A percentile compares a stretch with the other conserved stretches of the same genome.
These are phyloP conservation scores for Agonopterix heracliana DNA, from an alignment of 2,888 invertebrate genomes.

Conservation along the genomic window DNA sequence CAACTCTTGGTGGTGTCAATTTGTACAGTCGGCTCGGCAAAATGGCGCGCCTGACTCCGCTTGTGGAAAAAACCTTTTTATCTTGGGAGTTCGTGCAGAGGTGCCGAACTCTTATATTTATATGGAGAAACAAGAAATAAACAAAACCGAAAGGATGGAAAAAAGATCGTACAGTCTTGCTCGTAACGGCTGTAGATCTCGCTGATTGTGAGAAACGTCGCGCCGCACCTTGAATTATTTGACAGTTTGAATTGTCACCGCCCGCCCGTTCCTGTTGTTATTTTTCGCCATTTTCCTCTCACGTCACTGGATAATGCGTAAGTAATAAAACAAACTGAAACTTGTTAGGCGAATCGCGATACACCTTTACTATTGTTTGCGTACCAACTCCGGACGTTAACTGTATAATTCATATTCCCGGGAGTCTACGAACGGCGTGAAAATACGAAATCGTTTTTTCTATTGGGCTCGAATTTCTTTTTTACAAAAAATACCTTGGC, in stretches of 20 bases:
- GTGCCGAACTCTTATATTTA: constrained; percentile 70
- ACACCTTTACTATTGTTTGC: constrained; percentile 35
- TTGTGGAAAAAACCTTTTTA: constrained; percentile 69
- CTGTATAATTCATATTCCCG: constrained; percentile 41
- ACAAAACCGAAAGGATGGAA: constrained; percentile 65
- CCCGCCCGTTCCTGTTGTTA: constrained; percentile 44
- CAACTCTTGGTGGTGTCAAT: no score
- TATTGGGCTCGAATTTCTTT: constrained; percentile 1
- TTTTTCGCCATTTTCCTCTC: constrained; percentile 40
- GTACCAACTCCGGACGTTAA: constrained; percentile 33
- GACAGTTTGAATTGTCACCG: constrained; percentile 65
- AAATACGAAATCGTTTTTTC: constrained; percentile 31
- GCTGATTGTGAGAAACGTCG: constrained; percentile 68
- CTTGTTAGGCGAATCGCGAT: constrained; percentile 28
- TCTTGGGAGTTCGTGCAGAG: constrained; percentile 68
- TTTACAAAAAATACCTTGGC: no score
- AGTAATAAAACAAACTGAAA: constrained; percentile 46
- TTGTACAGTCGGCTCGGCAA: constrained; percentile 21
- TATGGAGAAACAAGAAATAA: constrained; percentile 65
- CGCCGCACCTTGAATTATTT: constrained; percentile 66
- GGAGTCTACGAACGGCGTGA: constrained; percentile 24
- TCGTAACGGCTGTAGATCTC: constrained; percentile 56
- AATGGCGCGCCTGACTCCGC: constrained; percentile 36
- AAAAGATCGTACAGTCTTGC: constrained; percentile 39
- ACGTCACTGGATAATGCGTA: constrained; percentile 39